Evolutionary conservation across 2,797 vertebrate species (phyloP).

Genomic region (Molothrus ater): DNA sequence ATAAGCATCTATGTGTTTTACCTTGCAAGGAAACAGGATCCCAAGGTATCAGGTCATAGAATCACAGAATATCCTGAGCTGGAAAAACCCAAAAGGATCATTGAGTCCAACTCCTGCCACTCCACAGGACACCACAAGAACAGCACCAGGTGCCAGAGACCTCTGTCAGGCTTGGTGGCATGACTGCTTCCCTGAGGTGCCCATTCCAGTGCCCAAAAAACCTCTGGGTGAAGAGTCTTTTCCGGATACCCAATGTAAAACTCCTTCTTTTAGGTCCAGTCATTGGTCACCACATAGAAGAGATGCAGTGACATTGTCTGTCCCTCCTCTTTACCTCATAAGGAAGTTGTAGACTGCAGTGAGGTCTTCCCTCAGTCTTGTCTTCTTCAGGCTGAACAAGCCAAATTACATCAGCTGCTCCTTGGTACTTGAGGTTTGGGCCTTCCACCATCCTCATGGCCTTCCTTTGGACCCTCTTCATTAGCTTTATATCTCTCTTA

Average conservation of each 20-base stretch:
- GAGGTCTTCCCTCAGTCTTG: neutral
- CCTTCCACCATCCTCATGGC: too few relatives aligned
- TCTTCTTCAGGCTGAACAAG: too few relatives aligned
- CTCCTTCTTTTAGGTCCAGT: neutral
- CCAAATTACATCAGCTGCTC: neutral
- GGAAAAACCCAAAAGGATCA: neutral
- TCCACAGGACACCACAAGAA: neutral
- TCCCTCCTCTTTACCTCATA: neutral
- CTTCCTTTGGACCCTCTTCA: neutral
- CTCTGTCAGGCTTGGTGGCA: neutral
- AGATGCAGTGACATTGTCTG: neutral
- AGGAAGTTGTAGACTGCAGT: neutral
- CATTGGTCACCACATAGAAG: neutral
- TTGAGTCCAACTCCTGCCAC: neutral
- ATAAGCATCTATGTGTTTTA: neutral
- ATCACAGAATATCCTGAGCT: neutral
- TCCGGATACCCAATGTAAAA: neutral
- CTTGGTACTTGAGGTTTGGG: fast-evolving
- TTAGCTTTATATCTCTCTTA: neutral
- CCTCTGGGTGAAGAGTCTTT: neutral
- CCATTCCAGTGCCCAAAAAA: neutral
- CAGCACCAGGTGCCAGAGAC: neutral
- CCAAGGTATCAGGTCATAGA: neutral
- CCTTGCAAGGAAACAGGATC: neutral
- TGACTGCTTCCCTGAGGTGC: neutral